phyloP scores from a whole-genome alignment of 2,797 vertebrate species.

The Sebastes cheni region DNA sequence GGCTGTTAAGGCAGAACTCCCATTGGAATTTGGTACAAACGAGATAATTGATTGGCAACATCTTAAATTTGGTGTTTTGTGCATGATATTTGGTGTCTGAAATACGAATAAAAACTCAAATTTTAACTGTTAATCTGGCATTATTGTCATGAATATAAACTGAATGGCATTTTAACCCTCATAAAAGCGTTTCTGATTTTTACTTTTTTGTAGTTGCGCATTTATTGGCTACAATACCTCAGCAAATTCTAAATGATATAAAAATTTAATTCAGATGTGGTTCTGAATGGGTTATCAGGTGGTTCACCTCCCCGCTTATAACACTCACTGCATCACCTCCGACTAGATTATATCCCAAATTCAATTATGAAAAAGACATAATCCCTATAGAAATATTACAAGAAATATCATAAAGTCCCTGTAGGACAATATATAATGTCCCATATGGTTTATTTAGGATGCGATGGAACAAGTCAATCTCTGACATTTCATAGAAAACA shows the following conservation, averaged over 20 bases:
- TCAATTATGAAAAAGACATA: background rate
- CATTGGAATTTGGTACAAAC: background rate
- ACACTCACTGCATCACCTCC: constrained; percentile 12
- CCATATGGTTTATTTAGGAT: background rate
- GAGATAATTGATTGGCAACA: background rate
- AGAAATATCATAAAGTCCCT: background rate
- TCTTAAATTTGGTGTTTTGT: background rate
- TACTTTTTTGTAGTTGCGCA: background rate
- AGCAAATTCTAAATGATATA: background rate
- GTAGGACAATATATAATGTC: background rate
- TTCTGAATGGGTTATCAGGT: background rate
- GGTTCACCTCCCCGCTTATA: background rate
- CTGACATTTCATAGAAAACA: constrained; percentile 17
- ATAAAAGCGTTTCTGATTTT: background rate
- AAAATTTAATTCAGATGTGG: background rate
- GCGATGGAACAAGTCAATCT: background rate
- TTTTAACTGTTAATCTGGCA: background rate
- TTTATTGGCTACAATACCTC: background rate
- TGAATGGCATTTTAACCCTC: background rate
- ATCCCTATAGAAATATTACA: background rate
- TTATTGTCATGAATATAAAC: background rate
- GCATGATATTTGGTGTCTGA: background rate
- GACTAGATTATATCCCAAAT: background rate
- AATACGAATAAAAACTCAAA: background rate
- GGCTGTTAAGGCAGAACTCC: background rate